Conservation (phyloP, 2,113 vertebrate genomes). For the Syrmaticus mikado region DNA sequence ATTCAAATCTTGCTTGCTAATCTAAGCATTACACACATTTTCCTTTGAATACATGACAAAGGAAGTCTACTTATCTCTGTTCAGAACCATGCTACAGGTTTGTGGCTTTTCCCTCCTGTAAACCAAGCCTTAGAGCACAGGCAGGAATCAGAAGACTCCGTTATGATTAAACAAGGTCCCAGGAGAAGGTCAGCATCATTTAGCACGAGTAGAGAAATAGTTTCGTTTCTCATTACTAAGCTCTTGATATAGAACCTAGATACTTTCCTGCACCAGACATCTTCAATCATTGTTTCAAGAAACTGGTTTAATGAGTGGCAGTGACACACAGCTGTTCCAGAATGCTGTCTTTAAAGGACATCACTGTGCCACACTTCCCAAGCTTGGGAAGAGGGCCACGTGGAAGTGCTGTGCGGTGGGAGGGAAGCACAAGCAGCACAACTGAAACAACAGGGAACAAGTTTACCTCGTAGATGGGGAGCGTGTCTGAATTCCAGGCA, state of each 20-base stretch:
- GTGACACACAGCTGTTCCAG: background rate
- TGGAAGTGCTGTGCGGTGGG: background rate
- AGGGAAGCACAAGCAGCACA: background rate
- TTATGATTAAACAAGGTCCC: background rate
- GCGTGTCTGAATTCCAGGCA: constrained; percentile 95
- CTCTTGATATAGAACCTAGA: background rate
- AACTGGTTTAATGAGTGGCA: background rate
- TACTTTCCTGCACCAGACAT: background rate
- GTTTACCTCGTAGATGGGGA: constrained; percentile 97
- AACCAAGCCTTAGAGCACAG: background rate
- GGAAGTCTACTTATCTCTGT: background rate
- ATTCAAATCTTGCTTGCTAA: background rate
- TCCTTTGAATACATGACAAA: background rate
- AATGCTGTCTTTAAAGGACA: background rate
- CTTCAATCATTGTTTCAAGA: background rate
- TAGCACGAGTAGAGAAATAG: background rate
- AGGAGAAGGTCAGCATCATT: background rate
- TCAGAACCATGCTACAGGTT: background rate
- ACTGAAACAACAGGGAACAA: background rate
- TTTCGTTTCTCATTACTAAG: background rate
- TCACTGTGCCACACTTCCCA: background rate
- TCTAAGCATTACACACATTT: background rate
- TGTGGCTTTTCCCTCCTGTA: background rate
- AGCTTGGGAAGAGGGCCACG: background rate
- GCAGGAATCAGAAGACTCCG: background rate